These are phyloP conservation scores for Vandiemenella viatica DNA, from an alignment of 2,888 invertebrate genomes.

Conservation along the genomic window DNA sequence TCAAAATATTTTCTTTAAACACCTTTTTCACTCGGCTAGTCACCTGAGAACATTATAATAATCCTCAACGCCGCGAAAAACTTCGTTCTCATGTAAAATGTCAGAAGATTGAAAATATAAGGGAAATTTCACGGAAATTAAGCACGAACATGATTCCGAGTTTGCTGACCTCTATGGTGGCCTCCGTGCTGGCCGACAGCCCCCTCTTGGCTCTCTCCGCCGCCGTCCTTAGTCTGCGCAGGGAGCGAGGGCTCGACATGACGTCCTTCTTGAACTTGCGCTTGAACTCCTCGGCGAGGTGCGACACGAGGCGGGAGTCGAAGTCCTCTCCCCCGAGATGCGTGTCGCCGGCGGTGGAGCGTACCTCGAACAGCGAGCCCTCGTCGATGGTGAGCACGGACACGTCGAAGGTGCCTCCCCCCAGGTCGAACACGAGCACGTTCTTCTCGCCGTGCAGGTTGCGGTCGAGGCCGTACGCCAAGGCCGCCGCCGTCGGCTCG, in stretches of 20 bases:
- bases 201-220: constrained; percentile 47
- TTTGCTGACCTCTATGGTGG: constrained; percentile 40
- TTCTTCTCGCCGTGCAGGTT: constrained; percentile 22
- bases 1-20: too few species aligned
- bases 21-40: too few species aligned
- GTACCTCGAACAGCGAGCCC: constrained; percentile 42
- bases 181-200: constrained; percentile 37
- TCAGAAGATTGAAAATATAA: too few species aligned
- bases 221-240: constrained; percentile 44
- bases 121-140: too few species aligned
- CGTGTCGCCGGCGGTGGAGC: constrained; percentile 37
- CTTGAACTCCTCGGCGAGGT: constrained; percentile 38
- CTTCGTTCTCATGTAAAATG: too few species aligned
- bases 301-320: constrained; percentile 37
- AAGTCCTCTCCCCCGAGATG: constrained; percentile 35
- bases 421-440: constrained; percentile 32
- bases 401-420: constrained; percentile 38
- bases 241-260: constrained; percentile 32
- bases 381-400: constrained; percentile 41
- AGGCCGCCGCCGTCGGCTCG: background rate
- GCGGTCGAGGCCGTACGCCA: background rate
- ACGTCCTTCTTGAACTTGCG: constrained; percentile 37
- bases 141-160: too few species aligned
- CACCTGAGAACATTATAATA: too few species aligned
- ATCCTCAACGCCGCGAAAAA: too few species aligned